Base-by-base conservation (phyloP, 2,113 vertebrate species). In the Phrynocephalus versicolor region DNA sequence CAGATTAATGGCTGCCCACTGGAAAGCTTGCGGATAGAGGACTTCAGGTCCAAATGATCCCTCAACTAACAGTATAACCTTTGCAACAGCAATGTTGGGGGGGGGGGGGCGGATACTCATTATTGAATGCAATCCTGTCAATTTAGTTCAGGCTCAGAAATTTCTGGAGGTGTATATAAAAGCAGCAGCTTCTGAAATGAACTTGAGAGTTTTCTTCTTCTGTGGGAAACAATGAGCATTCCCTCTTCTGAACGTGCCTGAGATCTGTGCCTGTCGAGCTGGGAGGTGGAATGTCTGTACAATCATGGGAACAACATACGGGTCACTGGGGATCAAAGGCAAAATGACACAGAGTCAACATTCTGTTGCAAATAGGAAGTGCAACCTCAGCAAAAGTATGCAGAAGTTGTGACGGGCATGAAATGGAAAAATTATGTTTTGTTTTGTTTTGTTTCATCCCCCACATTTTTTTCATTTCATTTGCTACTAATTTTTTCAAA, bases 11-110 rank as follows among this genome's bases (percentile, higher is more conserved):
- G 45, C 25, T 90, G 25, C 30, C 51, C 55, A 41, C 39, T 16
- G 90, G 79, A 93, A 92, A 82, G 82, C 35, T 10, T 91, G 41
- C 76, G 88, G 37, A 77, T 84, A 79, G 64, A 71, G 73, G 71
- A 77, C 35, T n/a, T 87, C n/a, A 64, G 7, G 51, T 70, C 35
- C 72, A 91, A 92, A 81, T 0, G 1, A 14, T 1, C 71, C 33
- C 62, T 62, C 25, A 92, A 45, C 33, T 83, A 84, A 86, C 21
- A 1, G 15, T 45, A 30, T 79, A 91, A 71, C 76, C 60, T 84
- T 84, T 88, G 73, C 75, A 88, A 74, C 75, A 87, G 35, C 71
- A 33, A 88, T 35, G 18, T 51, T 5, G 45, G 70, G 83, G 90
- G 82, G 18, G 73, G 3, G 89, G 65, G n/a, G n/a, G n/a, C n/a